Percentiles rank a stretch among this genome's conserved stretches.
These are phyloP conservation scores for Slavum lentiscoides DNA, from an alignment of 2,888 invertebrate genomes.

Conservation along the genomic window DNA sequence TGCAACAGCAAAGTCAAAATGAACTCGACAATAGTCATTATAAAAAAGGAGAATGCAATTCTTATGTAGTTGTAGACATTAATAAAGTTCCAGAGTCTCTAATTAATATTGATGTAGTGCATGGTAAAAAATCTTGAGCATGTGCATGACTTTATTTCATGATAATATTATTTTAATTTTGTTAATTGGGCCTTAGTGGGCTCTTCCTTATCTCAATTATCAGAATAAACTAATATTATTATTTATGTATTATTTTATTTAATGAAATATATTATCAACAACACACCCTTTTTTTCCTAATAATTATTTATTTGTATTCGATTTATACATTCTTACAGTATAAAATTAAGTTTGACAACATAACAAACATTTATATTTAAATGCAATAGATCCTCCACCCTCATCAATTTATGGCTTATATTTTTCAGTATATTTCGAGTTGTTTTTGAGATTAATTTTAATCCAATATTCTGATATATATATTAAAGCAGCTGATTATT, in stretches of 20 bases:
- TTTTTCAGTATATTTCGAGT: too few species aligned
- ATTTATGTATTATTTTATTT: constrained; percentile 33
- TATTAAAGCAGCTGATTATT: too few species aligned
- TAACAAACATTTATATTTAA: neutral
- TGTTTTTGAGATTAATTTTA: too few species aligned
- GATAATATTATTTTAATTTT: neutral
- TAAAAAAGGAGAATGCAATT: constrained; percentile 40
- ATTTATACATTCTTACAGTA: neutral
- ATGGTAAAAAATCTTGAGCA: constrained; percentile 39
- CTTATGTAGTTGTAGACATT: constrained; percentile 30
- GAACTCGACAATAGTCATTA: constrained; percentile 40
- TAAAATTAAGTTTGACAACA: neutral
- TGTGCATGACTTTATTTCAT: constrained; percentile 23
- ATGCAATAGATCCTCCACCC: too few species aligned
- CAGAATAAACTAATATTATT: constrained; percentile 19
- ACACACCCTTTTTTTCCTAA: neutral
- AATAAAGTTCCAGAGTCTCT: neutral
- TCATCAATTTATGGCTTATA: too few species aligned
- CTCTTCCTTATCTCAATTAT: neutral
- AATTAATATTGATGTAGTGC: constrained; percentile 13
- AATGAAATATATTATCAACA: constrained; percentile 30
- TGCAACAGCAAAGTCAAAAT: constrained; percentile 34
- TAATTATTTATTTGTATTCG: neutral
- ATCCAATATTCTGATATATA: too few species aligned
- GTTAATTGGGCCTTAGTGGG: neutral